Base-by-base conservation (phyloP, 2,888 invertebrate genomes). In the Lymantria monacha region DNA sequence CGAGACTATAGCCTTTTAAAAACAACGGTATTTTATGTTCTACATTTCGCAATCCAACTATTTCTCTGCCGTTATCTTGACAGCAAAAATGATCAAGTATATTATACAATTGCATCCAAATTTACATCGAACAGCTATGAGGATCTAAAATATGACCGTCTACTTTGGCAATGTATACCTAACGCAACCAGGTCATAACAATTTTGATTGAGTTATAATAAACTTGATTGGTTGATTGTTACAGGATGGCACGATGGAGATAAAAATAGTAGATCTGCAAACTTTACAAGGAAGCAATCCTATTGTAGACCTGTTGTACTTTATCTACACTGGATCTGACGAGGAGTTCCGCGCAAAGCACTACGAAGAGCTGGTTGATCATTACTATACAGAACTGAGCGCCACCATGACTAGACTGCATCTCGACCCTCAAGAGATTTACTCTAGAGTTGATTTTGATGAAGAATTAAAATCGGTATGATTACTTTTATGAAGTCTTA, bases 191-290 rank as follows among this genome's bases (percentile, higher is more conserved):
- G n/a, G n/a, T n/a, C n/a, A 22, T 22, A 22, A 22, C 22, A 22
- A 22, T 3, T 5, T 5, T 22, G 5, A 22, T 3, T 22, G 22
- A 22, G 22, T 5, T 22, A 22, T 22, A 22, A 22, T 22, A 22
- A 3, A 22, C 22, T 2, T 22, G 3, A 22, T 22, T 22, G 22
- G 1, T 10, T 13, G 13, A 10, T 15, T 30, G 30, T 76, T 76
- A 8, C 72, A 83, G 81, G 70, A 71, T 8, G 73, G 72, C 7
- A 53, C 46, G 0, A 33, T 77, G 0, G 54, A 74, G 7, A 52
- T 75, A 3, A 64, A 75, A 9, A 55, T 74, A 0, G 66, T 85
- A 12, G 85, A 86, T 60, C 81, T 75, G 51, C 85, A 86, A 60
- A 78, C 81, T 0, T 47, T 84, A 8, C 73, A 75, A 47, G 64